phyloP scores from a whole-genome alignment of 2,888 invertebrate species.

The Drosophila melanosoma region DNA sequence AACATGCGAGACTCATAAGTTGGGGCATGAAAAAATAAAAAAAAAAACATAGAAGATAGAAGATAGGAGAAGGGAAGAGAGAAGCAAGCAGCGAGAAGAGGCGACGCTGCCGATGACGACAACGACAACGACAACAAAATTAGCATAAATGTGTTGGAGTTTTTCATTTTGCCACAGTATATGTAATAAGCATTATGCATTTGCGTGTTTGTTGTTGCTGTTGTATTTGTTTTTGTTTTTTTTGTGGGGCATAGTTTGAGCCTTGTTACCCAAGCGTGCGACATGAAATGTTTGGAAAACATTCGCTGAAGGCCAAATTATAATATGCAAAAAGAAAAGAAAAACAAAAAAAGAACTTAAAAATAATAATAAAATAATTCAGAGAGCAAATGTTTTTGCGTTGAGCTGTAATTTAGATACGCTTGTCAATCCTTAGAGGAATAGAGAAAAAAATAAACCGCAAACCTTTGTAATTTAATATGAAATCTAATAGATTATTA shows the following conservation, averaged over 20 bases:
- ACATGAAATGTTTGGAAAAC: constrained; percentile 62
- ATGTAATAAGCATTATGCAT: constrained; percentile 65
- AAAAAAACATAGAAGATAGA: too few species aligned
- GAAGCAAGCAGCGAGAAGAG: background rate
- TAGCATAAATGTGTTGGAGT: constrained; percentile 65
- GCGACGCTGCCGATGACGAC: constrained; percentile 56
- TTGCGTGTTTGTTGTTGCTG: constrained; percentile 50
- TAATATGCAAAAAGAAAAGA: constrained; percentile 14
- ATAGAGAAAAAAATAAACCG: constrained; percentile 7
- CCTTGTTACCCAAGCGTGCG: constrained; percentile 54
- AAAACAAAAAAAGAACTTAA: background rate
- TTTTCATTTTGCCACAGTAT: constrained; percentile 61
- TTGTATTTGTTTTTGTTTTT: constrained; percentile 13
- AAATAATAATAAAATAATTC: constrained; percentile 12
- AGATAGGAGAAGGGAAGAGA: background rate
- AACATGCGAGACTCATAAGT: constrained; percentile 54
- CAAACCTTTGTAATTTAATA: constrained; percentile 23
- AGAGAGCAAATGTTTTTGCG: constrained; percentile 29
- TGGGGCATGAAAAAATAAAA: constrained; percentile 7
- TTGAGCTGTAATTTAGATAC: constrained; percentile 33
- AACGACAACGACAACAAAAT: constrained; percentile 56
- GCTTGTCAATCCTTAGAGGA: constrained; percentile 34
- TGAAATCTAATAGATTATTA: background rate
- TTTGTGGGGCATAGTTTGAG: constrained; percentile 52
- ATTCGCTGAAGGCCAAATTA: constrained; percentile 50